phyloP scores from a whole-genome alignment of 1,140 invertebrate genomes.

The Hyposmocoma kahamanoa region DNA sequence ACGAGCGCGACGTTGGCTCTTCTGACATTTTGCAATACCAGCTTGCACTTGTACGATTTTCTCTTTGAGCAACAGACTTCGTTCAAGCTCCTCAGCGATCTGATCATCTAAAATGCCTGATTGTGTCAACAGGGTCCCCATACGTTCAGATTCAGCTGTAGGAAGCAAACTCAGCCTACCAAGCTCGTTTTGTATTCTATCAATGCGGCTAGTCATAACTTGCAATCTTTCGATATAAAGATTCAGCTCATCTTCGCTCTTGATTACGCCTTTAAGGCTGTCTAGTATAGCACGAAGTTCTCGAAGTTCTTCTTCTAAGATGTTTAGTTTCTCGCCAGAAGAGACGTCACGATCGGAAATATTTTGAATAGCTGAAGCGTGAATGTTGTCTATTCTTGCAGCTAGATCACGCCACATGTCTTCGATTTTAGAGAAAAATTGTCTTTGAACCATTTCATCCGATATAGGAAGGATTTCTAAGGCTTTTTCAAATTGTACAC shows the following conservation, averaged over 20 bases:
- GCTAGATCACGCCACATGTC: constrained; percentile 83
- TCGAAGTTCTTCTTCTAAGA: constrained; percentile 82
- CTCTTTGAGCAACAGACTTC: constrained; percentile 80
- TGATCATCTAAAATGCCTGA: constrained; percentile 80
- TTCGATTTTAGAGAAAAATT: constrained; percentile 83
- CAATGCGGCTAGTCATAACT: constrained; percentile 82
- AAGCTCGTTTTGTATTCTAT: constrained; percentile 85
- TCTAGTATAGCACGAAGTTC: constrained; percentile 80
- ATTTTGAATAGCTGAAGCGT: constrained; percentile 78
- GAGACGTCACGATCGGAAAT: constrained; percentile 82
- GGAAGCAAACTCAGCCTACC: constrained; percentile 82
- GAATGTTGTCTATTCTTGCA: constrained; percentile 77
- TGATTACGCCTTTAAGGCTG: constrained; percentile 83
- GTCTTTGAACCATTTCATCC: constrained; percentile 86
- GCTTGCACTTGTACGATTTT: constrained; percentile 80
- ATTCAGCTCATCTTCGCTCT: constrained; percentile 86
- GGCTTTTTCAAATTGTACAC: constrained; percentile 83
- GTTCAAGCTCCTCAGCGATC: constrained; percentile 83
- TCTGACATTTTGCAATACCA: constrained; percentile 78
- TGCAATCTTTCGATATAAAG: constrained; percentile 86
- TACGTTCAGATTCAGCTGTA: constrained; percentile 81
- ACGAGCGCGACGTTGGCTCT: constrained; percentile 78
- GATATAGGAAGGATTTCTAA: constrained; percentile 84
- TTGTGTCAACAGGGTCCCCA: constrained; percentile 79
- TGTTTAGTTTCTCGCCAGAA: constrained; percentile 80